Percentiles rank a stretch among this genome's conserved stretches.
These are phyloP conservation scores for Tenthredo livida DNA, from an alignment of 2,888 invertebrate species.

Conservation along the genomic window DNA sequence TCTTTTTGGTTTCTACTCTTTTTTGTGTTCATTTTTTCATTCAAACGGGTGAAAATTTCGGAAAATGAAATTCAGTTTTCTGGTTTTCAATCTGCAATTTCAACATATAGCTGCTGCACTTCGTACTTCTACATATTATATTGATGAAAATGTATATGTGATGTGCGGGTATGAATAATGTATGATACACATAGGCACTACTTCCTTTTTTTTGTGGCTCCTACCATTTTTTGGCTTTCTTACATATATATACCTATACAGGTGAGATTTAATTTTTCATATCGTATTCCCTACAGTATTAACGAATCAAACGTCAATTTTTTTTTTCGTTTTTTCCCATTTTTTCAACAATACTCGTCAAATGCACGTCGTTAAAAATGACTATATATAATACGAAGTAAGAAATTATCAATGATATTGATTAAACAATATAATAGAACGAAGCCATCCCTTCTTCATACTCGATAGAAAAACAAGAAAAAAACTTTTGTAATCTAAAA, in stretches of 20 bases:
- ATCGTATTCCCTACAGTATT: too few relatives aligned
- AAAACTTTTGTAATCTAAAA: neutral
- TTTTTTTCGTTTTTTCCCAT: too few relatives aligned
- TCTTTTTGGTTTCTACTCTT: neutral
- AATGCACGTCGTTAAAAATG: constrained; percentile 7
- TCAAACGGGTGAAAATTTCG: neutral
- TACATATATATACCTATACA: too few relatives aligned
- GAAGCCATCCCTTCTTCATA: neutral
- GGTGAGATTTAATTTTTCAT: too few relatives aligned
- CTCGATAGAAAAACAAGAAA: neutral
- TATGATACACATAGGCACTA: constrained; percentile 53
- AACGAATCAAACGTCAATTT: too few relatives aligned
- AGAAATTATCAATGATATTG: neutral
- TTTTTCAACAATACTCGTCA: neutral
- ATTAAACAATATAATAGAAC: neutral
- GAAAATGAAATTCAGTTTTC: neutral
- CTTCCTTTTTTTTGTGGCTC: constrained; percentile 39
- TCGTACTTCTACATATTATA: constrained; percentile 25
- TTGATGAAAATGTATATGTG: constrained; percentile 40
- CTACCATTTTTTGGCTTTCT: constrained; percentile 26
- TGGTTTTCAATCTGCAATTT: neutral
- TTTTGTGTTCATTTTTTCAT: neutral
- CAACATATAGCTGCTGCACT: neutral
- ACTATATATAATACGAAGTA: neutral
- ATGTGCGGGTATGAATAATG: constrained; percentile 51